phyloP scores from a whole-genome alignment of 1,140 invertebrate species.

The Lordiphosa collinella region DNA sequence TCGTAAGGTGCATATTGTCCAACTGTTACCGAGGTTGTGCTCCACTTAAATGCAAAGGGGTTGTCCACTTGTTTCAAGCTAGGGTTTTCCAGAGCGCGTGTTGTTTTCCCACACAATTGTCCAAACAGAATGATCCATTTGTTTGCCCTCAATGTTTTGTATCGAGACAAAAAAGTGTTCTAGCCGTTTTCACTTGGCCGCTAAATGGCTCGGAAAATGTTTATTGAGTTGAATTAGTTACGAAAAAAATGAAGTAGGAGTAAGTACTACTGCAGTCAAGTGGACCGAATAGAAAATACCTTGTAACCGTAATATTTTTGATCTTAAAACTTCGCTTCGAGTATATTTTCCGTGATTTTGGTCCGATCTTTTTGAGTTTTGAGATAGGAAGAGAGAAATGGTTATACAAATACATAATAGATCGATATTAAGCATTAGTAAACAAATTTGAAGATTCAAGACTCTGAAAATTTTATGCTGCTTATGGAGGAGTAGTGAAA shows the following conservation, averaged over 20 bases:
- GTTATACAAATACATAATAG: no score
- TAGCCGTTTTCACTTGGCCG: conserved; percentile 13
- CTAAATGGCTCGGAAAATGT: conserved; percentile 62
- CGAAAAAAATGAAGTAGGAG: not conserved
- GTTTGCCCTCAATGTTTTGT: conserved; percentile 23
- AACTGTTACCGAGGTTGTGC: conserved; percentile 17
- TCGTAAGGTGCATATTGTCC: conserved; percentile 26
- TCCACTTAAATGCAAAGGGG: conserved; percentile 19
- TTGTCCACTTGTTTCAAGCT: conserved; percentile 15
- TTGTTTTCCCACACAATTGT: conserved; percentile 61
- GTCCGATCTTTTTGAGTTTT: no score
- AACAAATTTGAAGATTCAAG: no score
- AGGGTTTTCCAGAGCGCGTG: conserved; percentile 30
- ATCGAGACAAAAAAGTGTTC: not conserved
- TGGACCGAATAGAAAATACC: no score
- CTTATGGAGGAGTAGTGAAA: no score
- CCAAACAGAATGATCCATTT: conserved; percentile 48
- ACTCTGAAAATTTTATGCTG: no score
- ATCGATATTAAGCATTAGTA: no score
- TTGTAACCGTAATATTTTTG: no score
- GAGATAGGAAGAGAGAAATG: no score
- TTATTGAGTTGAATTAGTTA: conserved; percentile 47
- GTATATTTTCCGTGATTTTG: no score
- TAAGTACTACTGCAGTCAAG: no score
- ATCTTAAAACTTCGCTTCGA: no score